These are phyloP conservation scores for Entomobrya proxima DNA, from an alignment of 2,888 invertebrate species.

Conservation along the genomic window DNA sequence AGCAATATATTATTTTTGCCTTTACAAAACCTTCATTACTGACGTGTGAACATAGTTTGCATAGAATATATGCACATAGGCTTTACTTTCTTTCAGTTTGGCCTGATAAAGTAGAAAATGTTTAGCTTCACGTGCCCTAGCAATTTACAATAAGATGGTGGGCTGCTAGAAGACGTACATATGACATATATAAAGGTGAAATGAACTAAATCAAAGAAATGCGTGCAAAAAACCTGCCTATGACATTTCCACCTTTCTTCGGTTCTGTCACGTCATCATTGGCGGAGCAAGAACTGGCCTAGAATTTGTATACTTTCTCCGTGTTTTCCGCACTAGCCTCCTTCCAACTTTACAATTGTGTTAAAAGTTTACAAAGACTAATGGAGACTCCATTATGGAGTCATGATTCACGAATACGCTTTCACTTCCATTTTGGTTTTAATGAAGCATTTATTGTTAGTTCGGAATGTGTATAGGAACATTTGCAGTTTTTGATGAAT, in stretches of 20 bases:
- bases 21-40: not conserved
- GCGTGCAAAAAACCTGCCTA: constrained; percentile 42
- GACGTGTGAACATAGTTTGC: not conserved
- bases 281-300: not conserved
- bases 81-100: not conserved
- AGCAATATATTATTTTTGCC: not conserved
- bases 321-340: not conserved
- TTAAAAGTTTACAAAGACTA: too few relatives aligned
- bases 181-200: not conserved
- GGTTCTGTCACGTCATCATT: constrained; percentile 17
- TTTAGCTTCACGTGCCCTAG: not conserved
- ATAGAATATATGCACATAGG: not conserved
- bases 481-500: too few relatives aligned
- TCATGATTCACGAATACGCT: too few relatives aligned
- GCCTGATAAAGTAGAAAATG: not conserved
- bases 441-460: too few relatives aligned
- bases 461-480: too few relatives aligned
- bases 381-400: too few relatives aligned
- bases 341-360: not conserved
- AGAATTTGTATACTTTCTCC: not conserved
- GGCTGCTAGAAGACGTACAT: not conserved
- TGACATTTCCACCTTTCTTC: constrained; percentile 41
- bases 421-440: too few relatives aligned
- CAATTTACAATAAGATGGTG: not conserved
- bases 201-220: constrained; percentile 40